Base-by-base conservation (phyloP, 2,888 invertebrate species). In the Abrostola triplasia region DNA sequence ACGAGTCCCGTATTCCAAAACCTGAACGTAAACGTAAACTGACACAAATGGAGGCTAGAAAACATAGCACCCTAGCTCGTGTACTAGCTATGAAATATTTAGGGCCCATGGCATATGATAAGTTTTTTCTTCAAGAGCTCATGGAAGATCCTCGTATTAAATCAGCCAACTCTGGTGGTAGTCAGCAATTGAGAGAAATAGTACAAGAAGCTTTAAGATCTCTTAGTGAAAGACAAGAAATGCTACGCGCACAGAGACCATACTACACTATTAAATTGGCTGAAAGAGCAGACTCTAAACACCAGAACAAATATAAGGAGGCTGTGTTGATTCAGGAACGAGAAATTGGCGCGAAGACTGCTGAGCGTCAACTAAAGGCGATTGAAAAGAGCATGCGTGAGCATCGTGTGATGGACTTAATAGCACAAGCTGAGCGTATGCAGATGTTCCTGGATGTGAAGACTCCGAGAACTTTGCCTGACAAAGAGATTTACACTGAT, bases 81-180 rank as follows among this genome's bases (percentile, higher is more conserved):
- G 94, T 94, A 12, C 87, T 94, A 38, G 93, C 94, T 38, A 92
- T 92, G 92, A 94, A 94, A 82, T 94, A 94, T 81, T 83, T 94
- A 7, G 94, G 93, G 0, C 93, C 93, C 1, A 94, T 94, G 94
- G 94, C 94, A 6, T 92, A 93, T 42, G 94, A 94, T 72, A 94
- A 94, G 68, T 94, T 94, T 80, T 94, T 93, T 73, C 85, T 94
- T 24, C 87, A 90, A 68, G 86, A 88, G 50, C 85, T 94, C 0
- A 82, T 77, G 12, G 84, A 89, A 37, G 93, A 94, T 64, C 83
- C 80, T 42, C 84, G 93, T n/a, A 73, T 94, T 12, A 79, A 84
- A 59, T 92, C 93, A 41, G 94, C 94, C 0, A 94, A 94, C 77
- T 73, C 88, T 1, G 77, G 71, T 50, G 94, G 94, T 24, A 92